A percentile compares a stretch with the other conserved stretches of the same genome.
Conservation (phyloP, 30 jellyfish, hydroid and myxozoan genomes). For the Hydractinia echinata region DNA sequence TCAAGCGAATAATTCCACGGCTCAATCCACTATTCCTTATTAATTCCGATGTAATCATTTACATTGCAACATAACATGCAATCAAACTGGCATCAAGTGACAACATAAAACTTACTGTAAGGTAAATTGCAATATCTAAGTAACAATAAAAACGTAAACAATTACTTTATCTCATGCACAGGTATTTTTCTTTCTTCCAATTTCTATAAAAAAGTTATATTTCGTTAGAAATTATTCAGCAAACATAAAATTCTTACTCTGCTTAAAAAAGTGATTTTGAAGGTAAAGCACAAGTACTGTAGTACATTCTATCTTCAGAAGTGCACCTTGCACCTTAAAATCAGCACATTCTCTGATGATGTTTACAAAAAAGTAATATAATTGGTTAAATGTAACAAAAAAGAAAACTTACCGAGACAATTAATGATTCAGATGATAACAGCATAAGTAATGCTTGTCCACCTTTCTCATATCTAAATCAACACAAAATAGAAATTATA, state of each 20-base stretch:
- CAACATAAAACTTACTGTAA: not conserved
- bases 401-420: not conserved
- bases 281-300: too few relatives aligned
- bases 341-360: too few relatives aligned
- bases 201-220: constrained; percentile 37
- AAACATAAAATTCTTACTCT: too few relatives aligned
- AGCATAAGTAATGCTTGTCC: constrained; percentile 90
- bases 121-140: not conserved
- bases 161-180: constrained; percentile 60
- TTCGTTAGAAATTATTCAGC: too few relatives aligned
- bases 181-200: constrained; percentile 68
- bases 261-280: too few relatives aligned
- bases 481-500: not conserved
- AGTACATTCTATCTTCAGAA: too few relatives aligned
- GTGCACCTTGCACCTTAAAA: too few relatives aligned
- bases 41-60: too few relatives aligned
- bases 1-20: too few relatives aligned
- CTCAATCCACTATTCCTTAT: too few relatives aligned
- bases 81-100: not conserved
- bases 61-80: too few relatives aligned
- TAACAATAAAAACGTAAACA: not conserved
- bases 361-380: not conserved
- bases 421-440: constrained; percentile 53
- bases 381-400: not conserved
- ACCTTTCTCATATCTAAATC: constrained; percentile 56